Evolutionary conservation across 2,888 invertebrate genomes (phyloP).

Genomic region (Dorcus hopei): DNA sequence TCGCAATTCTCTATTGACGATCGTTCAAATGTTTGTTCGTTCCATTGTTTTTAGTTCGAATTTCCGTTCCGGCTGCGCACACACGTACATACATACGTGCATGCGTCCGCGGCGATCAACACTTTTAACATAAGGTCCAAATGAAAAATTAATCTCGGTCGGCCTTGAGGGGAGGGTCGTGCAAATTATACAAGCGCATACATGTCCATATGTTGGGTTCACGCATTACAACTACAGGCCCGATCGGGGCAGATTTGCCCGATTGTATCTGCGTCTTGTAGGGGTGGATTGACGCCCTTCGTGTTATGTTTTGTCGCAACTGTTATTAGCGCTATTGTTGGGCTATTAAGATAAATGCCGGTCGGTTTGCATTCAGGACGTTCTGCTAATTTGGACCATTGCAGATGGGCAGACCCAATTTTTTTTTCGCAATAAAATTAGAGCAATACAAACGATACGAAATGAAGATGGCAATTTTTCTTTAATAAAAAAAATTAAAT

Average conservation of each 20-base stretch:
- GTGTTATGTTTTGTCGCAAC: conserved; percentile 29
- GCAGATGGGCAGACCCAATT: too few species aligned
- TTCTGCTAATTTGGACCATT: too few species aligned
- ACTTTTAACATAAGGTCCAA: too few species aligned
- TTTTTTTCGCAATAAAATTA: too few species aligned
- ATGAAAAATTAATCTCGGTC: too few species aligned
- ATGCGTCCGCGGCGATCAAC: conserved; percentile 1
- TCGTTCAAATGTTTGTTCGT: conserved; percentile 25
- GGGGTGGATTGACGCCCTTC: conserved; percentile 27
- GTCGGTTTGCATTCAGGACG: not conserved
- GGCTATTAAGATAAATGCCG: not conserved
- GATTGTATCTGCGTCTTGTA: conserved; percentile 32
- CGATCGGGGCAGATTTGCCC: conserved; percentile 29
- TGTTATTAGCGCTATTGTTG: conserved; percentile 32
- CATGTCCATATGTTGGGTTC: conserved; percentile 27
- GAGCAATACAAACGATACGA: too few species aligned
- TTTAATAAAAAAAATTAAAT: too few species aligned
- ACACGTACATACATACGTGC: conserved; percentile 1
- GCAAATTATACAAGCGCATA: not conserved
- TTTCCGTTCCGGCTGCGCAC: conserved; percentile 17
- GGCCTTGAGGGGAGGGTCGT: not conserved
- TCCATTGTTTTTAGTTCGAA: conserved; percentile 25
- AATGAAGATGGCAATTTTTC: too few species aligned
- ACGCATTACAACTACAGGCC: conserved; percentile 14
- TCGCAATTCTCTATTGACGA: conserved; percentile 42